A percentile compares a stretch with the other conserved stretches of the same genome.
phyloP scores from a whole-genome alignment of 2,888 invertebrate genomes.

The Epicampocera succincta region DNA sequence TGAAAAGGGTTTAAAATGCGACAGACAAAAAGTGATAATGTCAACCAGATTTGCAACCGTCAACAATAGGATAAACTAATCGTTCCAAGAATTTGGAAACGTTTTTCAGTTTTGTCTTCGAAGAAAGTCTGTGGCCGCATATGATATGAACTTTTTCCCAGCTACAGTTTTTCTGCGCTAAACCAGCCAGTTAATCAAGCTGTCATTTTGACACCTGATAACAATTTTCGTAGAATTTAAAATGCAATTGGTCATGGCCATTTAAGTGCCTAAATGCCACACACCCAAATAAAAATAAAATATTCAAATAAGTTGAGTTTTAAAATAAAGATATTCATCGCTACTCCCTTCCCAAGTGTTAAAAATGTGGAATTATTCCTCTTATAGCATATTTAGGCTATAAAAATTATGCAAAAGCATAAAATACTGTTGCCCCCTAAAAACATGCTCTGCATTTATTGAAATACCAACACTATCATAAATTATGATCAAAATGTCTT shows the following conservation, averaged over 20 bases:
- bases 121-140: too few relatives aligned
- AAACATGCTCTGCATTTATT: conserved; percentile 43
- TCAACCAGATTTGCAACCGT: neutral
- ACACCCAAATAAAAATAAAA: conserved; percentile 46
- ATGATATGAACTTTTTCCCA: too few relatives aligned
- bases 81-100: too few relatives aligned
- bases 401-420: conserved; percentile 65
- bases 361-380: conserved; percentile 38
- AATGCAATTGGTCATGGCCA: conserved; percentile 56
- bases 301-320: conserved; percentile 57
- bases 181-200: conserved; percentile 48
- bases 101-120: too few relatives aligned
- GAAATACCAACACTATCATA: conserved; percentile 56
- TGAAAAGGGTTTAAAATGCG: conserved; percentile 42
- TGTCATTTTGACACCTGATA: conserved; percentile 66
- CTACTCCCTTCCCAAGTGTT: conserved; percentile 43
- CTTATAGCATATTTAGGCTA: conserved; percentile 34
- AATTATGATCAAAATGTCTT: conserved; percentile 66
- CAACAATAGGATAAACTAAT: too few relatives aligned
- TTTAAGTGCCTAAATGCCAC: conserved; percentile 64
- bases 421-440: conserved; percentile 39
- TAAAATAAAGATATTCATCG: conserved; percentile 56
- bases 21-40: conserved; percentile 2
- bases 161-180: neutral
- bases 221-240: conserved; percentile 46